Evolutionary conservation across 2,888 invertebrate species (phyloP), one percentile per base, ranked within the genome.

Genomic region (Camponotus fellah): DNA sequence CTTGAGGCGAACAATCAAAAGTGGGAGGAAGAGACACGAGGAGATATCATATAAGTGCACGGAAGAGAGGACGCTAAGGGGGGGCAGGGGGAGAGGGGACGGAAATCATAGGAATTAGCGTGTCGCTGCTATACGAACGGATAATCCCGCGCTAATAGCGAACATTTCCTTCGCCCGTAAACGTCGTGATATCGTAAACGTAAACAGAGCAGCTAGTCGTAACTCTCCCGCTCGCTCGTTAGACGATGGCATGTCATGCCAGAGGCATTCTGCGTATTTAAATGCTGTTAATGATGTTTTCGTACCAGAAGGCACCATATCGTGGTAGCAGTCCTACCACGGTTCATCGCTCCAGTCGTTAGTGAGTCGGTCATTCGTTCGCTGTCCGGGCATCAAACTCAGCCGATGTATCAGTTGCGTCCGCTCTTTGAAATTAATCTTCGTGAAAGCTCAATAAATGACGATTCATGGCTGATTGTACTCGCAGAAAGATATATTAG

Each of bases 261-360:
- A 85, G 76, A 84, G 83, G 86, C 89, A 83, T 88, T 87, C 83
- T 84, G 87, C 76, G 87, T 89, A 89, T 91, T 92, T 91, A 91
- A 92, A 92, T 90, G 88, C 88, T 89, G 91, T 92, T 92, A 92
- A 92, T 91, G 90, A 90, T 87, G 90, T 88, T 90, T 90, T 86
- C 86, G 87, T 88, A 86, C 82, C 85, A 58, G 85, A 71, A 87
- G 77, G 65, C 81, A 56, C 40, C 68, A 26, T n/a, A 21, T 32
- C 49, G 12, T 37, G 34, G 37, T 17, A 46, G 46, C 56, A 46
- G 40, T 75, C 34, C 43, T 69, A 58, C 82, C 26, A 56, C 46
- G 32, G 53, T 65, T 34, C 40, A 46, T 66, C 65, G 81, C 40
- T 34, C 12, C 53, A 49, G n/a, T 43, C 74, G 53, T 81, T 81